A percentile compares a stretch with the other conserved stretches of the same genome.
These are phyloP conservation scores for Herminia tarsipennalis DNA, from an alignment of 2,888 invertebrate genomes.

Conservation along the genomic window DNA sequence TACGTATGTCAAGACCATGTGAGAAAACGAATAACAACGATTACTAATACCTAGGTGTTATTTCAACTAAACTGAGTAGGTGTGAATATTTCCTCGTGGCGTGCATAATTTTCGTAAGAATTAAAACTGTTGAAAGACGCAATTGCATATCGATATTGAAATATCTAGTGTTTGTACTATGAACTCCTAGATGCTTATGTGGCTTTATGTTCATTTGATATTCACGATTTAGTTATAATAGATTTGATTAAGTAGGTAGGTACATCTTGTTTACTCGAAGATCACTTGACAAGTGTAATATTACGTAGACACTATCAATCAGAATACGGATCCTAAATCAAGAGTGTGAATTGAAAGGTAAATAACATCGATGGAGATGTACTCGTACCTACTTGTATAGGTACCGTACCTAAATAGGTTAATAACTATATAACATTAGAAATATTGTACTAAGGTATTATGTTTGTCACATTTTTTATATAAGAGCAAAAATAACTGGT, in stretches of 20 bases:
- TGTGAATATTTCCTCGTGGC: conserved; percentile 26
- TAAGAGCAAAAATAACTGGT: too few species aligned
- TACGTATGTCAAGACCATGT: too few species aligned
- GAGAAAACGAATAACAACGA: too few species aligned
- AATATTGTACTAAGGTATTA: too few species aligned
- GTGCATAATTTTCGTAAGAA: conserved; percentile 29
- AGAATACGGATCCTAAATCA: conserved; percentile 1
- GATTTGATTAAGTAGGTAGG: too few species aligned
- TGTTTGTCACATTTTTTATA: too few species aligned
- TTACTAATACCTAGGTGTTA: too few species aligned
- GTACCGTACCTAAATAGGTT: too few species aligned
- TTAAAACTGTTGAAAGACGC: conserved; percentile 14
- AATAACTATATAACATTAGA: too few species aligned
- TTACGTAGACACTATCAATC: not conserved
- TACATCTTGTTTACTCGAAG: not conserved
- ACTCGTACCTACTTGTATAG: not conserved
- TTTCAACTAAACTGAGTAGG: conserved; percentile 29
- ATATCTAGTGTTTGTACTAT: too few species aligned
- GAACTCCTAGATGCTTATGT: not conserved
- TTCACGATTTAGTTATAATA: too few species aligned
- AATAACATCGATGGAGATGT: not conserved
- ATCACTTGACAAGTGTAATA: not conserved
- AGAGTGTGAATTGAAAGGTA: conserved; percentile 4
- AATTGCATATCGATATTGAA: conserved; percentile 4
- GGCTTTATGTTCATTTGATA: not conserved